A percentile compares a stretch with the other conserved stretches of the same genome.
Evolutionary conservation across 2,113 vertebrate genomes (phyloP).

Genomic region (Diphyllodes magnificus): DNA sequence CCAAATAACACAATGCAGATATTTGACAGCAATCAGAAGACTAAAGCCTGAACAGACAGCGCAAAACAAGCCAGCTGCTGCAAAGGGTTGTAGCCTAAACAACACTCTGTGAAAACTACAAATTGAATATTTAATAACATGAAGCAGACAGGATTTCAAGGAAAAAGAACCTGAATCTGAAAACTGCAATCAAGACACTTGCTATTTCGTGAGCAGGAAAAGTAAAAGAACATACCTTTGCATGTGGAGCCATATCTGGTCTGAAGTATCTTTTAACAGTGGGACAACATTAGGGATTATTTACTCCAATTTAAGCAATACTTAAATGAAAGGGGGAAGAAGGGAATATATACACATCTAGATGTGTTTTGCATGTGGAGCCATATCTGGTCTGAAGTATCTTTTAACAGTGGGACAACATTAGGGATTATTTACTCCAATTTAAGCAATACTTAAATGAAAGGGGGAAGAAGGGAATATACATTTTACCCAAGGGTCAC

Average conservation of each 20-base stretch:
- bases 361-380: too few relatives aligned
- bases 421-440: background rate
- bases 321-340: too few relatives aligned
- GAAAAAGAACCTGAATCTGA: background rate
- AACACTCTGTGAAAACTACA: background rate
- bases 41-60: background rate
- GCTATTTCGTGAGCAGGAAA: background rate
- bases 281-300: background rate
- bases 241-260: fast-evolving
- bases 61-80: background rate
- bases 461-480: background rate
- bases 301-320: too few relatives aligned
- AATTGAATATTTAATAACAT: background rate
- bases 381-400: background rate
- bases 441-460: background rate
- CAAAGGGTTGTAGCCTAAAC: background rate
- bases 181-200: background rate
- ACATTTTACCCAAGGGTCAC: background rate
- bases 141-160: background rate
- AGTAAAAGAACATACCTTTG: background rate
- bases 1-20: background rate
- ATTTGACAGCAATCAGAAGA: background rate
- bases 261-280: background rate
- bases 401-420: background rate
- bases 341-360: too few relatives aligned